Evolutionary conservation across 2,113 vertebrate species (phyloP).

Genomic region (Columbina picui): DNA sequence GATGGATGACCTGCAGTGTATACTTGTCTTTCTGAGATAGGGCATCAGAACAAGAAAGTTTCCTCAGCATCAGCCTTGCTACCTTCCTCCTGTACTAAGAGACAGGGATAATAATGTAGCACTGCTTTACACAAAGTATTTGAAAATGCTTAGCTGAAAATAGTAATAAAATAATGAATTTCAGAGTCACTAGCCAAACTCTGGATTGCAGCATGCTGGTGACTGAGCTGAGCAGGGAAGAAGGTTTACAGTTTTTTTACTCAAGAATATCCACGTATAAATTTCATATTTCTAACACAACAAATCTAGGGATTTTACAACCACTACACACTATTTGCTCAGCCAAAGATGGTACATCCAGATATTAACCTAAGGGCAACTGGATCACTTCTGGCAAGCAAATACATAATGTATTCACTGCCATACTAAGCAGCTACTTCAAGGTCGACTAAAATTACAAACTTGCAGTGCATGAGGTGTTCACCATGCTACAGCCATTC

Average conservation of each 20-base stretch:
- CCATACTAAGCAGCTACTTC: background rate
- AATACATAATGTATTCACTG: background rate
- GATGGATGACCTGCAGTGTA: background rate
- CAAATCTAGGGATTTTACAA: background rate
- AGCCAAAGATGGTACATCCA: background rate
- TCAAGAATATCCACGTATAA: fast-evolving
- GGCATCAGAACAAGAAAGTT: background rate
- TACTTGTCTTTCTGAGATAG: background rate
- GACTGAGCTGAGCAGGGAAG: background rate
- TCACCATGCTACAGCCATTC: background rate
- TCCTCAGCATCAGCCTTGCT: background rate
- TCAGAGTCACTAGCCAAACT: background rate
- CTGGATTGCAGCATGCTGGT: background rate
- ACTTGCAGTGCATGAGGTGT: background rate
- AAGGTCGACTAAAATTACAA: background rate
- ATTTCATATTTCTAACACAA: background rate
- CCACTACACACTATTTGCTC: background rate
- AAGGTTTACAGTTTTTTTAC: background rate
- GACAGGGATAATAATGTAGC: background rate
- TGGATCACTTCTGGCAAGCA: background rate
- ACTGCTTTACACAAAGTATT: background rate
- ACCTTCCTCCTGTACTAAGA: background rate
- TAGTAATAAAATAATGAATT: background rate
- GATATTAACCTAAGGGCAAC: background rate
- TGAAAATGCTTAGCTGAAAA: background rate